Base-by-base conservation (phyloP, 30 jellyfish, hydroid and myxozoan genomes). In the Pseudorhiza aurosa region DNA sequence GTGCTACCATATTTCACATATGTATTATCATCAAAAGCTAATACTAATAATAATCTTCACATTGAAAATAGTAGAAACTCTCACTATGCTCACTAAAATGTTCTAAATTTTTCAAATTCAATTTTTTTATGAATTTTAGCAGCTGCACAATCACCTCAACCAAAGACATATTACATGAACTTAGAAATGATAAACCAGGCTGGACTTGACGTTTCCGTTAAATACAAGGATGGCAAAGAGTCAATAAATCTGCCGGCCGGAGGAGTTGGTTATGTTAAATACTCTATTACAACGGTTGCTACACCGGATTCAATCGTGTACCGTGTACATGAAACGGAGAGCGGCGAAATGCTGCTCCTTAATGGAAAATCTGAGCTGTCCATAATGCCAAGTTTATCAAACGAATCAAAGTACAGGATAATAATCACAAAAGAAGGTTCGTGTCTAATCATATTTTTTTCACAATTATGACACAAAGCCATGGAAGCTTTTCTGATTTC, bases 111-210 rank as follows among this genome's bases (percentile, higher is more conserved):
- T n/a, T n/a, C n/a, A n/a, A n/a, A n/a, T n/a, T n/a, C n/a, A n/a
- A n/a, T 39, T 51, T 46, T 22, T 7, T 62, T 24, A 8, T 42
- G 1, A 25, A 24, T 43, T 47, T 0, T 32, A 84, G 95, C 87
- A 14, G n/a, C 84, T 59, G 50, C 31, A 21, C 51, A 26, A 21
- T 56, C 88, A 0, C 1, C 83, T 8, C 35, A 15, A 14, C 90
- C 96, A 42, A 74, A 77, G 55, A 43, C 70, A 37, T 93, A 93
- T 78, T 81, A 79, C 84, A 60, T 93, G 74, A 93, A 93, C 56
- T 42, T 93, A 26, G 96, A 93, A 60, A 45, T 93, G 35, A 76
- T 93, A 68, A 93, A 93, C 82, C 89, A 82, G 42, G 97, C 99
- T 21, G 84, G 88, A 42, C 35, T 77, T 4, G 81, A 81, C 7